phyloP scores from a whole-genome alignment of 2,797 vertebrate species.

The Hoplostethus mediterraneus region DNA sequence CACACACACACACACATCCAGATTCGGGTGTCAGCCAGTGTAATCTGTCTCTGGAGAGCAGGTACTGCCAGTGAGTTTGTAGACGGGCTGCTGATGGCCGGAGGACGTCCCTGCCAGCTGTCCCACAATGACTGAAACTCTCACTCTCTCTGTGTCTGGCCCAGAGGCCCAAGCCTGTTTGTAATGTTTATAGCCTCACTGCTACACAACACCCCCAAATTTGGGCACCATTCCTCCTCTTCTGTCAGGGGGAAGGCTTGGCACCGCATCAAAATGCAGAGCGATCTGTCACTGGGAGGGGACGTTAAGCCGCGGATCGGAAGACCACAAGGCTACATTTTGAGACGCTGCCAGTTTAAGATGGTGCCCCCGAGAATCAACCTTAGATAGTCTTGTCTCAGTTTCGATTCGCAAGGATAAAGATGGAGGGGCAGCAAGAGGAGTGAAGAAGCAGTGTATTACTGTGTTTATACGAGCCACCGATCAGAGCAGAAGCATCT shows the following conservation, averaged over 20 bases:
- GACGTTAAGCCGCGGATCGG: conserved; percentile 61
- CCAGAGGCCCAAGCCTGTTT: conserved; percentile 61
- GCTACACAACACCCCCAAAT: conserved; percentile 80
- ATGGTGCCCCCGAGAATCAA: conserved; percentile 29
- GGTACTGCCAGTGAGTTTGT: conserved; percentile 48
- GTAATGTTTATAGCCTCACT: conserved; percentile 73
- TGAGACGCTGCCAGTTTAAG: conserved; percentile 60
- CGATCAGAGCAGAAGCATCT: conserved; percentile 75
- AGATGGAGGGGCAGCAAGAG: conserved; percentile 61
- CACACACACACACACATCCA: conserved; percentile 16
- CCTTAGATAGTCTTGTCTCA: conserved; percentile 33
- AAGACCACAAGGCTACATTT: conserved; percentile 52
- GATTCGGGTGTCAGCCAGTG: conserved; percentile 43
- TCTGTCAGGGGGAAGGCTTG: conserved; percentile 71
- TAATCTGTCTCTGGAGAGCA: conserved; percentile 59
- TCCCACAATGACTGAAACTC: conserved; percentile 72
- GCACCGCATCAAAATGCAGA: conserved; percentile 67
- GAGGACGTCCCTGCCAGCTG: conserved; percentile 74
- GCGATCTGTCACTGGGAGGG: conserved; percentile 71
- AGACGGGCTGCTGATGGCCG: conserved; percentile 33
- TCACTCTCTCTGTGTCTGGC: conserved; percentile 48
- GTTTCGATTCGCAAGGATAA: conserved; percentile 33
- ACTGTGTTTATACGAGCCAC: conserved; percentile 78
- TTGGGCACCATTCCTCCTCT: conserved; percentile 80
- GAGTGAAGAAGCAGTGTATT: conserved; percentile 60